Conservation (phyloP, 2,888 invertebrate genomes). For the Noctuana brunneofusca region DNA sequence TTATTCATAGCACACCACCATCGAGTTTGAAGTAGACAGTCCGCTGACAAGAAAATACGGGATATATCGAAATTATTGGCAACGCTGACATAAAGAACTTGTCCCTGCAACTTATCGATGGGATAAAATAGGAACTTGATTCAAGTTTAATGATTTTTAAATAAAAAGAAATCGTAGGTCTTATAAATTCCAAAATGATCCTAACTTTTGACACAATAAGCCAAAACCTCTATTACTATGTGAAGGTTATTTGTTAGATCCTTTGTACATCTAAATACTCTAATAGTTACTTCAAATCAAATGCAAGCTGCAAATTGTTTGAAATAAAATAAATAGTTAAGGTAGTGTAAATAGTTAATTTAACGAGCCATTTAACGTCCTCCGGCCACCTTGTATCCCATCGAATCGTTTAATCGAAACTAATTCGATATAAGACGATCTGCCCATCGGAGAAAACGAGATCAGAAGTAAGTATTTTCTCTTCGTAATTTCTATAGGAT, state of each 20-base stretch:
- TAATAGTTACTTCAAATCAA: not conserved
- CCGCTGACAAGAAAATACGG: slow-evolving; percentile 26
- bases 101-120: slow-evolving; percentile 8
- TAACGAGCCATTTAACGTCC: slow-evolving; percentile 25
- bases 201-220: no score
- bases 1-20: slow-evolving; percentile 50
- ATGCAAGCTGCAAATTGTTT: slow-evolving; percentile 23
- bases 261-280: no score
- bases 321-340: slow-evolving; percentile 20
- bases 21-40: slow-evolving; percentile 22
- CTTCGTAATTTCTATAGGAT: slow-evolving; percentile 22
- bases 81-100: slow-evolving; percentile 21
- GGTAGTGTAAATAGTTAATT: slow-evolving; percentile 15
- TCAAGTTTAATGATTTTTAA: no score
- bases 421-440: slow-evolving; percentile 26
- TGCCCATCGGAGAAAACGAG: slow-evolving; percentile 19
- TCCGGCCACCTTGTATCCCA: slow-evolving; percentile 18
- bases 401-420: slow-evolving; percentile 25
- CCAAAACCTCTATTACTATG: no score
- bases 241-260: no score
- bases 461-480: slow-evolving; percentile 27
- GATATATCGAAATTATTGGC: slow-evolving; percentile 33
- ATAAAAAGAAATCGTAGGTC: no score
- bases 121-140: not conserved
- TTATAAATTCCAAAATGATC: no score